Base-by-base conservation (phyloP, 30 jellyfish, hydroid and myxozoan species). In the Turritopsis dohrnii region DNA sequence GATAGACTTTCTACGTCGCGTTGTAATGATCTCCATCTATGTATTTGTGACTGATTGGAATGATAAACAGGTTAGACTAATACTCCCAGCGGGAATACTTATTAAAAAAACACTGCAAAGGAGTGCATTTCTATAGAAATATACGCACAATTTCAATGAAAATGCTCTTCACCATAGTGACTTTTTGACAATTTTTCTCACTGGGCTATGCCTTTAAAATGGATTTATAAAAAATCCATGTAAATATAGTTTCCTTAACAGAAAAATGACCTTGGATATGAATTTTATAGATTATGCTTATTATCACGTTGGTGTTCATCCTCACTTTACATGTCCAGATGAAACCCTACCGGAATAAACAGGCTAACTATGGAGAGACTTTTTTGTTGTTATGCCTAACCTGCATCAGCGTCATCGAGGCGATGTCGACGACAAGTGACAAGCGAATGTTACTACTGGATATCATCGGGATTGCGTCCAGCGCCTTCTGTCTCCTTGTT, bases 1-100 rank as follows among this genome's bases (percentile, higher is more conserved):
- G 21, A 79, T 85, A 9, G 96, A 89, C 52, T 71, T 89, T 20
- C 25, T 71, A 0, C 90, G 96, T 18, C 83, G 96, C 20, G 52
- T 89, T 7, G 83, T 79, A 7, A 65, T 84, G 41, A 75, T 89
- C 74, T 90, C 91, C 1, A 71, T 89, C 4, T 89, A 28, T 79
- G 52, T 82, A 29, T 89, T 89, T 72, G 79, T 72, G 31, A 72
- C 96, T 5, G 87, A 85, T 23, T 69, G 77, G 77, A 23, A 9
- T 23, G 30, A n/a, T 23, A 69, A 69, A 1, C 77, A 69, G 22
- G 77, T 18, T 0, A 60, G 19, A 60, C 73, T 0, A 60, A 60
- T 18, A 60, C 73, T 23, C 0, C 22, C 0, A 60, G 21, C 73
- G 19, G 0, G 73, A 60, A 60, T 21, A 23, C 19, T 60, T 60